phyloP scores from a whole-genome alignment of 1,140 invertebrate species.

The Plectrocnemia conspersa region DNA sequence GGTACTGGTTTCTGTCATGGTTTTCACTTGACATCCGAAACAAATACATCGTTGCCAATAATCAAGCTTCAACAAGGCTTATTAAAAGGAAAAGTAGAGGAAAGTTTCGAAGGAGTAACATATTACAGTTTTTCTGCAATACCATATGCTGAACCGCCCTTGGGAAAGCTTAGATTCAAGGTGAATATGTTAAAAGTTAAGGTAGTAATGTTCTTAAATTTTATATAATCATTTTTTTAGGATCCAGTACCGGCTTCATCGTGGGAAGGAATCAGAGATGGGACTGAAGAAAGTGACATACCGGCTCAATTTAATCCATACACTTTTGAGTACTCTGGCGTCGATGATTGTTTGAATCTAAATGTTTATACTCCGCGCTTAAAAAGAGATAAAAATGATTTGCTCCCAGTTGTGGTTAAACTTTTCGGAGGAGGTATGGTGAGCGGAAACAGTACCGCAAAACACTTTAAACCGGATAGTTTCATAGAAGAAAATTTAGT shows the following conservation, averaged over 20 bases:
- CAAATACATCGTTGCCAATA: too few species aligned
- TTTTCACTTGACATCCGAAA: too few species aligned
- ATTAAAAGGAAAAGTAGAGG: too few species aligned
- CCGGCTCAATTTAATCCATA: constrained; percentile 36
- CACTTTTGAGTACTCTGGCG: constrained; percentile 25
- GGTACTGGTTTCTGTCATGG: too few species aligned
- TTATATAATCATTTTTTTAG: constrained; percentile 8
- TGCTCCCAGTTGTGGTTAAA: constrained; percentile 39
- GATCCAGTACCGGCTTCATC: constrained; percentile 9
- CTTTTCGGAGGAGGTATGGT: constrained; percentile 40
- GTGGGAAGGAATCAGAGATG: constrained; percentile 22
- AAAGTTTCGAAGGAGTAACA: too few species aligned
- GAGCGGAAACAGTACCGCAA: constrained; percentile 27
- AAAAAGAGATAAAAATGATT: not conserved
- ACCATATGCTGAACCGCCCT: constrained; percentile 61
- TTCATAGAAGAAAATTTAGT: constrained; percentile 51
- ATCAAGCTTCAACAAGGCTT: too few species aligned
- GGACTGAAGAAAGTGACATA: constrained; percentile 35
- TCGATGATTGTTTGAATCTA: constrained; percentile 45
- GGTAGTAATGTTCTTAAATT: too few species aligned
- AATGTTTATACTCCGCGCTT: constrained; percentile 38
- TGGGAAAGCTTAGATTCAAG: constrained; percentile 61
- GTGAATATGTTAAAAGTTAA: too few species aligned
- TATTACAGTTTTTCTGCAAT: too few species aligned
- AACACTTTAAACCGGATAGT: constrained; percentile 39